phyloP scores from a whole-genome alignment of 2,113 vertebrate genomes.

The Phalacrocorax brasilianus region DNA sequence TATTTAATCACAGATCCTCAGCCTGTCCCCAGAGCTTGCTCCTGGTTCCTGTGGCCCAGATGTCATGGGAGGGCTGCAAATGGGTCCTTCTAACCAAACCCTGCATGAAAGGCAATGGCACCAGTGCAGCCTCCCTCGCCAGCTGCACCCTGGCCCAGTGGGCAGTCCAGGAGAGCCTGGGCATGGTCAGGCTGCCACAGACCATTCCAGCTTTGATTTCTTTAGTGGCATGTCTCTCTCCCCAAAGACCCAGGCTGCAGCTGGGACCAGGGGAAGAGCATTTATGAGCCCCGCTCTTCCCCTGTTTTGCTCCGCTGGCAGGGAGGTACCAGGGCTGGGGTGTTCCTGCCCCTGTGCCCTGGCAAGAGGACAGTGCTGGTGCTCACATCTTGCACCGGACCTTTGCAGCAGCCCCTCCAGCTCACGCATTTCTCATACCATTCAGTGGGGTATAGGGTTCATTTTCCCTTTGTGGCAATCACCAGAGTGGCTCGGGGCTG shows the following conservation, averaged over 20 bases:
- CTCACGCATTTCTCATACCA: not conserved
- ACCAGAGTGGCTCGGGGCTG: not conserved
- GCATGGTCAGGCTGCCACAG: not conserved
- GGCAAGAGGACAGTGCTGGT: not conserved
- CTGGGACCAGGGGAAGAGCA: not conserved
- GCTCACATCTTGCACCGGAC: rapidly evolving
- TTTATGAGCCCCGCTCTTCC: not conserved
- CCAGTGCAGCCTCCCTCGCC: not conserved
- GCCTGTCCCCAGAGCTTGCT: not conserved
- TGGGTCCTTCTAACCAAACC: not conserved
- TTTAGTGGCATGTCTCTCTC: not conserved
- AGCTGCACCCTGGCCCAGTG: not conserved
- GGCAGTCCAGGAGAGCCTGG: not conserved
- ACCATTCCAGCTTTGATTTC: not conserved
- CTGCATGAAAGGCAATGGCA: not conserved
- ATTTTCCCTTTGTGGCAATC: not conserved
- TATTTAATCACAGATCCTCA: not conserved
- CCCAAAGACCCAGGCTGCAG: not conserved
- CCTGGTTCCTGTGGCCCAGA: not conserved
- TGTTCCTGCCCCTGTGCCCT: not conserved
- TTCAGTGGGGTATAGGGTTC: not conserved
- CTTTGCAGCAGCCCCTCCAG: not conserved
- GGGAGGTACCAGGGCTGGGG: not conserved
- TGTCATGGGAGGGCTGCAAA: not conserved
- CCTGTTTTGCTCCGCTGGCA: not conserved